Evolutionary conservation across 2,888 invertebrate species (phyloP).

Genomic region (Suillia variegata): DNA sequence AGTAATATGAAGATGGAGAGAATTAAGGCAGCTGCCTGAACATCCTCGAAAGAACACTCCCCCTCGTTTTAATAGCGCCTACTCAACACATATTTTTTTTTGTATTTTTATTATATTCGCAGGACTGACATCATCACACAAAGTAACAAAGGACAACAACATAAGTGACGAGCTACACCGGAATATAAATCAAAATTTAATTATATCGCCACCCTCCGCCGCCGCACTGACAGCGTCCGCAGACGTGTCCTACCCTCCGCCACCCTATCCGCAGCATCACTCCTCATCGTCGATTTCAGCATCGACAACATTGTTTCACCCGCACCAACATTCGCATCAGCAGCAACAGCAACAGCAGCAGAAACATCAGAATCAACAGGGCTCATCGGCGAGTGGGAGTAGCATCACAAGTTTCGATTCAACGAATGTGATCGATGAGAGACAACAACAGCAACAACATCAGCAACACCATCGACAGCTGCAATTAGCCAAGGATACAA

Average conservation of each 20-base stretch:
- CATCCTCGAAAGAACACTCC: background rate
- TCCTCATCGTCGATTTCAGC: slow-evolving; percentile 7
- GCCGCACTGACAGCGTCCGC: slow-evolving; percentile 9
- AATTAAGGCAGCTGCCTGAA: too few relatives aligned
- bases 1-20: too few relatives aligned
- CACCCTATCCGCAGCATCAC: slow-evolving; percentile 15
- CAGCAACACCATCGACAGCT: slow-evolving; percentile 27
- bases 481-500: slow-evolving; percentile 48
- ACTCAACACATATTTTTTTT: background rate
- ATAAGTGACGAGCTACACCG: slow-evolving; percentile 45
- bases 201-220: slow-evolving; percentile 46
- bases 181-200: slow-evolving; percentile 60
- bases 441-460: slow-evolving; percentile 34
- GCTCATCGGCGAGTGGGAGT: slow-evolving; percentile 45
- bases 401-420: slow-evolving; percentile 54
- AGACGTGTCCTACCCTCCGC: background rate
- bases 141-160: slow-evolving; percentile 38
- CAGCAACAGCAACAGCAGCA: slow-evolving; percentile 17
- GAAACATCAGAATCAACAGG: too few relatives aligned
- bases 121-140: background rate
- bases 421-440: slow-evolving; percentile 50
- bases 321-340: slow-evolving; percentile 4
- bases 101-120: too few relatives aligned
- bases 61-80: background rate
- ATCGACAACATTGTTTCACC: slow-evolving; percentile 7